Evolutionary conservation across 30 jellyfish, hydroid and myxozoan species (phyloP), one percentile per base, ranked within the genome.

Genomic region (Hydra vulgaris): DNA sequence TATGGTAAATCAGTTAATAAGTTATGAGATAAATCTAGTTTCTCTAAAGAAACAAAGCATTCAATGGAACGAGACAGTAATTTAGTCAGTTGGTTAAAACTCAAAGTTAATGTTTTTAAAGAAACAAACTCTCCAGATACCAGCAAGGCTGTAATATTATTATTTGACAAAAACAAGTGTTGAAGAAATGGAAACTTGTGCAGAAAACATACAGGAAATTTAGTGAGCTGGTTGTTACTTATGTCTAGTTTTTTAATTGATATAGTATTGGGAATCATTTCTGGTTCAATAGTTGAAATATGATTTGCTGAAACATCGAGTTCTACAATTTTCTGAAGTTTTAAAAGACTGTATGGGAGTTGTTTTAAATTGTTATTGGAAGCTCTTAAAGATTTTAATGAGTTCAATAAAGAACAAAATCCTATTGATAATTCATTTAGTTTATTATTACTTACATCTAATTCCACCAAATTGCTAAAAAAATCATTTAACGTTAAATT

Each of bases 291-390:
- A 0, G 54, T 26, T 17, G 53, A 25, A 61, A 92, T 84, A 23
- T 27, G 7, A 73, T 92, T 92, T 40, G 81, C 66, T 66, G 94
- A 25, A 24, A 92, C 74, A 71, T 87, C 84, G 23, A 92, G 24
- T 15, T 70, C 81, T 56, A 83, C 90, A 7, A 92, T 76, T 20
- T 78, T 40, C 52, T 73, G 69, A 77, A 75, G 88, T n/a, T 21
- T 21, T 17, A 92, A 53, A 27, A 92, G 55, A 24, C 81, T 94
- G 73, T 87, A 92, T 1, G 98, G 96, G 61, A 92, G 83, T 27
- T 79, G 76, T 0, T 76, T 26, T 79, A 92, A 27, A 12, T 67
- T 27, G 54, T 92, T 92, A 18, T 77, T 88, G 8, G 84, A 84
- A 12, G 82, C 70, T 21, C 85, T 70, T 7, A 86, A 82, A 76